Conservation (phyloP, 2,888 invertebrate genomes). For the Sclerodermus sp. region DNA sequence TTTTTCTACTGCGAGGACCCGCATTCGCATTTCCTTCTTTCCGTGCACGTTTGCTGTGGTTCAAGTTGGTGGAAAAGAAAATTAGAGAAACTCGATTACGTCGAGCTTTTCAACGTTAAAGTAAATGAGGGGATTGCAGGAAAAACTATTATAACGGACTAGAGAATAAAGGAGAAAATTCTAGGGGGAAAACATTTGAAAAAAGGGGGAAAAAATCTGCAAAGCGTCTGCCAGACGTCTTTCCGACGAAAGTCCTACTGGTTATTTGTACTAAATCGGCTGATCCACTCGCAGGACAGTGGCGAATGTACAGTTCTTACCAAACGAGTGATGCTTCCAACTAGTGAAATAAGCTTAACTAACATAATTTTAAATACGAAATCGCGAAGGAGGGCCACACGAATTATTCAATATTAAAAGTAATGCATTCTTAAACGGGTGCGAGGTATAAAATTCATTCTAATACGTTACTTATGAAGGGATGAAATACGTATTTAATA, state of each 20-base stretch:
- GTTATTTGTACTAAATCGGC: too few species aligned
- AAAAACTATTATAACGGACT: background rate
- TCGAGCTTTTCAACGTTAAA: conserved; percentile 12
- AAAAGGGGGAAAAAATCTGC: too few species aligned
- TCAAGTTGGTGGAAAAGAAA: conserved; percentile 39
- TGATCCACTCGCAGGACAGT: background rate
- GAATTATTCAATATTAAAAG: background rate
- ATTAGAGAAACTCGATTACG: background rate
- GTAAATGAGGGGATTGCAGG: conserved; percentile 5
- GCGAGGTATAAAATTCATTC: background rate
- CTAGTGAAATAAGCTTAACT: background rate
- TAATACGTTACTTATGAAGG: background rate
- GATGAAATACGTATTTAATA: conserved; percentile 6
- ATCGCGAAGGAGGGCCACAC: background rate
- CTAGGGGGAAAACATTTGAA: too few species aligned
- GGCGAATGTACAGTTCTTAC: background rate
- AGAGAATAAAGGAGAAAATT: too few species aligned
- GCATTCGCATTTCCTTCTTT: conserved; percentile 7
- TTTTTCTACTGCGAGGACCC: too few species aligned
- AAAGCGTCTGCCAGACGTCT: too few species aligned
- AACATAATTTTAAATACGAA: background rate
- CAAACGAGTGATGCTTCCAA: conserved; percentile 1
- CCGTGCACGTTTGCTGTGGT: conserved; percentile 32
- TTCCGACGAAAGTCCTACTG: too few species aligned
- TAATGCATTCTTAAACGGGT: background rate